These are phyloP conservation scores for Pelusios castaneus DNA, from an alignment of 2,113 vertebrate species.

Conservation along the genomic window DNA sequence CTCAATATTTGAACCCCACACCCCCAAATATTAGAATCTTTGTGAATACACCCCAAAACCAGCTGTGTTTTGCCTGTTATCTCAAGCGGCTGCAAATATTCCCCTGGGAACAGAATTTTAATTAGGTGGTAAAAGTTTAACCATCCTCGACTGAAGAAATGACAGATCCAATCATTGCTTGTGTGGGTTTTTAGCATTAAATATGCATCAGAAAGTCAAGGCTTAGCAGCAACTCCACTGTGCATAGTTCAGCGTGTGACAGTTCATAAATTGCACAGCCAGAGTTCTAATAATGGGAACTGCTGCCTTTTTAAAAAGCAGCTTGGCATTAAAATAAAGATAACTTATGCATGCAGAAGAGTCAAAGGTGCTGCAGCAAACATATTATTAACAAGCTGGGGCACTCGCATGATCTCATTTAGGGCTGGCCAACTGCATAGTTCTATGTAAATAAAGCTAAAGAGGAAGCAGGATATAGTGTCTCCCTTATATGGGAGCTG, in stretches of 20 bases:
- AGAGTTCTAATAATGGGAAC: slow-evolving; percentile 32
- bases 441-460: not conserved
- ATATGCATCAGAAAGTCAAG: not conserved
- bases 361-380: not conserved
- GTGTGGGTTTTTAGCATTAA: not conserved
- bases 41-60: not conserved
- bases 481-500: not conserved
- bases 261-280: slow-evolving; percentile 1
- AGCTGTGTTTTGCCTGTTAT: not conserved
- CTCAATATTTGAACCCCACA: not conserved
- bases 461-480: not conserved
- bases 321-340: slow-evolving; percentile 5
- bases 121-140: slow-evolving; percentile 1
- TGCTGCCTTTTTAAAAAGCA: slow-evolving; percentile 40
- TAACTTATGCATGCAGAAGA: slow-evolving; percentile 1
- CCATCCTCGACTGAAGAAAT: not conserved
- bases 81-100: not conserved
- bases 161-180: not conserved
- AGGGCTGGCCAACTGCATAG: not conserved
- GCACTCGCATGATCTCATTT: not conserved
- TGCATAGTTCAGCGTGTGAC: not conserved
- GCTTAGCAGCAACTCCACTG: not conserved
- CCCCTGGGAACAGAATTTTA: not conserved
- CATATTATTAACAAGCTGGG: not conserved
- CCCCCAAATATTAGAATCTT: not conserved